Percentiles rank a stretch among this genome's conserved stretches.
phyloP scores from a whole-genome alignment of 2,113 vertebrate species.

The Morone saxatilis region DNA sequence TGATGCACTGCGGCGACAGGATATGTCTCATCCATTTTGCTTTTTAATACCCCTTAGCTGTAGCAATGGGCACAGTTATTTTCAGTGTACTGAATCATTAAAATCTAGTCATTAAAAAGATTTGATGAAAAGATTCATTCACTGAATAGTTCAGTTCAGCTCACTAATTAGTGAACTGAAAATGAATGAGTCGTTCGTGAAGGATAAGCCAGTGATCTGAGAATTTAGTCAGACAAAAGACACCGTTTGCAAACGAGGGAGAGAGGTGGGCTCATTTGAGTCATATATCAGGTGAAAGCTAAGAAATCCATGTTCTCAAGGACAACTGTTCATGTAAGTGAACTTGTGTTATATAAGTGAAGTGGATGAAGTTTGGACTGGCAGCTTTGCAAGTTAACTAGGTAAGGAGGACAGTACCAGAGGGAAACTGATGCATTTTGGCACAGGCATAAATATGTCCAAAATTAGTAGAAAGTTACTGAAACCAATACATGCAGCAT shows the following conservation, averaged over 20 bases:
- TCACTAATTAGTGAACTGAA: too few species aligned
- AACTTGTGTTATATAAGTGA: not conserved
- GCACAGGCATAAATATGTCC: constrained; percentile 4
- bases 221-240: too few species aligned
- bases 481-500: not conserved
- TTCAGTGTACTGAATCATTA: too few species aligned
- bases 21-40: not conserved
- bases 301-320: not conserved
- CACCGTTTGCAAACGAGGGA: not conserved
- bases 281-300: too few species aligned
- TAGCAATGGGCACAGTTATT: too few species aligned
- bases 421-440: constrained; percentile 38
- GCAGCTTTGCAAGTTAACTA: constrained; percentile 15
- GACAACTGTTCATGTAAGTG: not conserved
- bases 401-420: constrained; percentile 57
- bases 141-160: too few species aligned
- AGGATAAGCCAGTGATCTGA: too few species aligned
- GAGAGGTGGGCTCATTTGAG: too few species aligned
- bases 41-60: not conserved
- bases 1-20: not conserved
- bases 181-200: too few species aligned
- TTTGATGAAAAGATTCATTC: too few species aligned
- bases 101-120: too few species aligned
- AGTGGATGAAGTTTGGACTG: not conserved
- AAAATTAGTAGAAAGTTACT: constrained; percentile 33